A percentile compares a stretch with the other conserved stretches of the same genome.
Evolutionary conservation across 2,888 invertebrate species (phyloP).

Genomic region (Ophioninae sp.): DNA sequence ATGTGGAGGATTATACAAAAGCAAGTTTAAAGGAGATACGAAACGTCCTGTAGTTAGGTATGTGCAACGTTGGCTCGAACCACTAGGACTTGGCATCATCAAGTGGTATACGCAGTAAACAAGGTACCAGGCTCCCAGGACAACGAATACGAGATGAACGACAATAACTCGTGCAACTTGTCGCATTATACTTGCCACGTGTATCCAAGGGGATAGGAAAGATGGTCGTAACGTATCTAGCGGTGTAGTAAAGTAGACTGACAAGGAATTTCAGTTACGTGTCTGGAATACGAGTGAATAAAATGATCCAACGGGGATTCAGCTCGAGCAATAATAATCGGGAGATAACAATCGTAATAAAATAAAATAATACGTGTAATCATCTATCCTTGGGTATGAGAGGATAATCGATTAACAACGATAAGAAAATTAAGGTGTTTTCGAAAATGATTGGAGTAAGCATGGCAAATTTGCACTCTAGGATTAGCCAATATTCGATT

Average conservation of each 20-base stretch:
- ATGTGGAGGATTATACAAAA: neutral
- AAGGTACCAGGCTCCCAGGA: neutral
- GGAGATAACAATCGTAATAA: neutral
- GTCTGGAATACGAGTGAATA: slow-evolving; percentile 1
- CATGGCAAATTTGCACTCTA: neutral
- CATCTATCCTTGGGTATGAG: neutral
- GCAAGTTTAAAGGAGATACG: neutral
- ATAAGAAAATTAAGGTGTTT: neutral
- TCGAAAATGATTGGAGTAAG: neutral
- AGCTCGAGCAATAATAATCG: slow-evolving; percentile 5
- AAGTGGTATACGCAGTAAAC: slow-evolving; percentile 21
- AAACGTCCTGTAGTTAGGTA: neutral
- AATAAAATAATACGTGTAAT: neutral
- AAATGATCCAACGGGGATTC: slow-evolving; percentile 17
- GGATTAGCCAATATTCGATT: neutral
- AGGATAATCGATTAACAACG: neutral
- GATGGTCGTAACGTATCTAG: neutral
- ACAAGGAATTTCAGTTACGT: slow-evolving; percentile 22
- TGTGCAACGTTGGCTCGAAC: neutral
- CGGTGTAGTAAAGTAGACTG: slow-evolving; percentile 7
- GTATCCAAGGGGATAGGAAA: slow-evolving; percentile 14
- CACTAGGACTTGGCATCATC: neutral
- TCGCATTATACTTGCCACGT: slow-evolving; percentile 26
- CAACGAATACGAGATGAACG: slow-evolving; percentile 25
- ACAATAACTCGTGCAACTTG: slow-evolving; percentile 3